phyloP scores from a whole-genome alignment of 2,797 vertebrate genomes.

The Chlorospingus flavigularis region DNA sequence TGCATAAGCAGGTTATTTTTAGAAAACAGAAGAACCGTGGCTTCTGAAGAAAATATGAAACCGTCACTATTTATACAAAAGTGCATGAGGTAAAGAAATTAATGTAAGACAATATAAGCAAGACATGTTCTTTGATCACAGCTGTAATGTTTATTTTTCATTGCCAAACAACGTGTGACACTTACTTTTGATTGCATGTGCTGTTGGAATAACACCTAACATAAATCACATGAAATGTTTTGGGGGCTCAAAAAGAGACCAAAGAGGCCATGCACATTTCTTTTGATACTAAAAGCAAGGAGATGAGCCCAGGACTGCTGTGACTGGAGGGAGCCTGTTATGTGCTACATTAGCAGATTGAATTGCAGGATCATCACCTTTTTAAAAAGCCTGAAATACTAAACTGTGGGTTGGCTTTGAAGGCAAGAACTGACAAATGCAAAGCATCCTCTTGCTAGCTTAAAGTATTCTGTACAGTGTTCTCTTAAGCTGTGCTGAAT shows the following conservation, averaged over 20 bases:
- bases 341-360: neutral
- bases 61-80: neutral
- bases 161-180: neutral
- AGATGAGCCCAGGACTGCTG: neutral
- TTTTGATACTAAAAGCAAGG: neutral
- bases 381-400: neutral
- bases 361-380: conserved; percentile 11
- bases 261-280: neutral
- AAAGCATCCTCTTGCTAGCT: neutral
- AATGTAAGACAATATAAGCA: neutral
- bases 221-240: neutral
- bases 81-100: neutral
- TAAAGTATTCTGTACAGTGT: conserved; percentile 18
- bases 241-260: neutral
- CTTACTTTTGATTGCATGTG: conserved; percentile 10
- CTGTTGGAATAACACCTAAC: neutral
- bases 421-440: neutral
- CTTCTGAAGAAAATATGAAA: neutral
- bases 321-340: neutral
- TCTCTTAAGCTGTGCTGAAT: conserved; percentile 39
- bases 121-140: neutral
- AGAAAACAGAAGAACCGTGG: neutral
- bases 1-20: conserved; percentile 6
- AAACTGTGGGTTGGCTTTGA: neutral
- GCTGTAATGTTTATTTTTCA: neutral